Base-by-base conservation (phyloP, 2,888 invertebrate genomes). In the Trypoxylon attenuatum region DNA sequence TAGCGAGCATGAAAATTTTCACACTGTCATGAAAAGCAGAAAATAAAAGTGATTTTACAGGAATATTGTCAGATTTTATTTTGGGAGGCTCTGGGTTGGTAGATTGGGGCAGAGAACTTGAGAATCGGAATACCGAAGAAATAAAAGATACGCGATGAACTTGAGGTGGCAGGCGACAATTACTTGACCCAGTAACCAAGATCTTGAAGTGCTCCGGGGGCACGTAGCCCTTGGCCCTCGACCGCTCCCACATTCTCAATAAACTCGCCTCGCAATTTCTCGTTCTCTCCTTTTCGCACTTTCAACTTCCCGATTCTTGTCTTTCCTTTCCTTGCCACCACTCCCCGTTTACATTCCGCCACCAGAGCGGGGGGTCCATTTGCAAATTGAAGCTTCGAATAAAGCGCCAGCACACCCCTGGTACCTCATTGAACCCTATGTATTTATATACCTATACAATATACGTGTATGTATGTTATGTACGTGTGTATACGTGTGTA, bases 331-430 rank as follows among this genome's bases (percentile, higher is more conserved):
- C 13, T 50, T 25, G 13, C 6, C 15, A 25, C 3, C 22, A 5
- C 10, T 5, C 21, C 27, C 39, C n/a, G 42, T 42, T 51, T 65
- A 15, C 6, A 16, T 41, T 55, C n/a, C 27, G 15, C 5, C 5
- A 13, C 21, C 46, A 49, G 19, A 27, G 51, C 54, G 55, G 33
- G 55, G 58, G 15, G 21, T 71, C 71, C 71, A 72, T 72, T 72
- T 68, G 64, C 64, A 72, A 72, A 72, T 72, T 71, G 71, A 68
- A 64, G 60, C 33, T 47, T 49, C 5, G 33, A 56, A 29, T 54
- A 8, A 49, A 10, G 25, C 33, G 1, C 4, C 33, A 1, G n/a
- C 25, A 25, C 25, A 5, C 33, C 13, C 13, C n/a, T 1, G n/a
- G 27, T 10, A 27, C 27, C 10, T 5, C 10, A 6, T 27, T 6